phyloP scores from a whole-genome alignment of 2,888 invertebrate species.

The Drosophila greeni region DNA sequence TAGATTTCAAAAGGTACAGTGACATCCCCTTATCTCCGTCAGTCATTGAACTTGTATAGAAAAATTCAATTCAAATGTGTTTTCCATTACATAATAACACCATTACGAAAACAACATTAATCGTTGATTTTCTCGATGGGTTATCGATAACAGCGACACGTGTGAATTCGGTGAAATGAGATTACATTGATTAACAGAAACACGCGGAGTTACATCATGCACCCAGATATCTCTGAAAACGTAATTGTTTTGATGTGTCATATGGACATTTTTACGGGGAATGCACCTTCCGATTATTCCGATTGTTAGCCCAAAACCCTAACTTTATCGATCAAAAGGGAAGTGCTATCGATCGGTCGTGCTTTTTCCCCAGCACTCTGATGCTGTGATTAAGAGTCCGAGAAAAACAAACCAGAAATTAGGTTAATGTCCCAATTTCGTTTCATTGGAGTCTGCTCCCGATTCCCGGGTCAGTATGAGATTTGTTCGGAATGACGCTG shows the following conservation, averaged over 20 bases:
- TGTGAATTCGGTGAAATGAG: conserved; percentile 2
- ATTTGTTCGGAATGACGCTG: conserved; percentile 44
- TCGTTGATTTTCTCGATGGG: not conserved
- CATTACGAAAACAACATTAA: not conserved
- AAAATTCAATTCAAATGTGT: not conserved
- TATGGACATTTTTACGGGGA: not conserved
- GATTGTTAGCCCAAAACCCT: not conserved
- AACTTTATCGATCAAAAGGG: conserved; percentile 1
- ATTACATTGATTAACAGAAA: not conserved
- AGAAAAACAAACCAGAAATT: conserved; percentile 39
- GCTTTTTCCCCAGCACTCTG: not conserved
- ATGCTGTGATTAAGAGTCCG: conserved; percentile 19
- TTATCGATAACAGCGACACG: conserved; percentile 12
- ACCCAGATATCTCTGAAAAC: not conserved
- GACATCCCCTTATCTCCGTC: conserved; percentile 9
- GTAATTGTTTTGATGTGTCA: conserved; percentile 7
- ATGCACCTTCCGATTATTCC: not conserved
- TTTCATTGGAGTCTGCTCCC: conserved; percentile 26
- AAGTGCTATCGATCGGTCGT: not conserved
- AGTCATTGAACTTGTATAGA: conserved; percentile 16
- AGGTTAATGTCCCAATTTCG: conserved; percentile 47
- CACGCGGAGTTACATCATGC: not conserved
- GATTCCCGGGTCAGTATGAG: conserved; percentile 22
- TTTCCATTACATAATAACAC: conserved; percentile 16
- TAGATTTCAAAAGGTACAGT: not conserved